These are phyloP conservation scores for Cynaeus angustus DNA, from an alignment of 2,888 invertebrate species.

Conservation along the genomic window DNA sequence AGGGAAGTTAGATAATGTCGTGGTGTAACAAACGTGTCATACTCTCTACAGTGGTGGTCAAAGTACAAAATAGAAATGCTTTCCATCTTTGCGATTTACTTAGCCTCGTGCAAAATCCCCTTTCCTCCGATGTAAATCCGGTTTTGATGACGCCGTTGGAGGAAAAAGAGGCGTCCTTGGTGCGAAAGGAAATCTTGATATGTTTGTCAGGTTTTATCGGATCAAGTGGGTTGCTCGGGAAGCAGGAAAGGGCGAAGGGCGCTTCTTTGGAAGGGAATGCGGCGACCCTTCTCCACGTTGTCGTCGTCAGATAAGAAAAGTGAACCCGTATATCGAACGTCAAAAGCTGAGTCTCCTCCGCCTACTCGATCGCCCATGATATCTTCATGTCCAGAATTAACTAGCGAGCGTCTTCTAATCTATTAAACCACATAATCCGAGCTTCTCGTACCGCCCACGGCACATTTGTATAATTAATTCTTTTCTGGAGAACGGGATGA, in stretches of 20 bases:
- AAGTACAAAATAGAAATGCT: too few species aligned
- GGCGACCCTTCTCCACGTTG: conserved; percentile 59
- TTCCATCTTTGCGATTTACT: background rate
- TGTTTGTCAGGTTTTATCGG: conserved; percentile 70
- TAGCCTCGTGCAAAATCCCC: conserved; percentile 9
- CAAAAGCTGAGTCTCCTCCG: conserved; percentile 46
- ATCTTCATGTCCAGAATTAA: conserved; percentile 23
- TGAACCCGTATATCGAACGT: conserved; percentile 54
- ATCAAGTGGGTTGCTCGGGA: conserved; percentile 65
- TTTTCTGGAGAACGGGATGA: conserved; percentile 17
- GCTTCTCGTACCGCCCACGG: conserved; percentile 3
- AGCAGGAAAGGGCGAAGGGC: conserved; percentile 37
- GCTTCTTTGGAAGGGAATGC: conserved; percentile 30
- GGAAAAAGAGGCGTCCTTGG: conserved; percentile 53
- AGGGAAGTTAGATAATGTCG: background rate
- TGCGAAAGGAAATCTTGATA: conserved; percentile 66
- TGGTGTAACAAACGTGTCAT: too few species aligned
- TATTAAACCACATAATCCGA: conserved; percentile 22
- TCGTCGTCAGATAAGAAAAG: conserved; percentile 58
- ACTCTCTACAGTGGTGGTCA: too few species aligned
- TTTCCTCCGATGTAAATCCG: conserved; percentile 54
- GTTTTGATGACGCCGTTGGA: conserved; percentile 56
- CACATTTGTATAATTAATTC: conserved; percentile 33
- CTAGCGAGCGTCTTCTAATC: conserved; percentile 16
- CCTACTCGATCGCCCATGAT: conserved; percentile 14